A percentile compares a stretch with the other conserved stretches of the same genome.
Conservation (phyloP, 2,113 vertebrate species). For the Cervus canadensis region DNA sequence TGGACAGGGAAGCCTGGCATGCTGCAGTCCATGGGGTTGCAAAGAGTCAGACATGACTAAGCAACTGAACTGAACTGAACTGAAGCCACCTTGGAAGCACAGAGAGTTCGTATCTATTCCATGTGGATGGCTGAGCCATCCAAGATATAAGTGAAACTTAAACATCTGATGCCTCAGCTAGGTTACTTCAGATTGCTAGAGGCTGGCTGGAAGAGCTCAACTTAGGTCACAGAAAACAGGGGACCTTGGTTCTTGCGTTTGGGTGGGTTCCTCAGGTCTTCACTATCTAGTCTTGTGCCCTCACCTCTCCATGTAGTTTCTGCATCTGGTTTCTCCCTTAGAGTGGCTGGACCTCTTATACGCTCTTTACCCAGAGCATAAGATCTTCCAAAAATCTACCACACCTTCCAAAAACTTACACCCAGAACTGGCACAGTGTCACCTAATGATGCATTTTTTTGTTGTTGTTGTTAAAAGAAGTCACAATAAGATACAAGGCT, state of each 20-base stretch:
- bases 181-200: not conserved
- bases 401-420: not conserved
- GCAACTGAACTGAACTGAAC: not conserved
- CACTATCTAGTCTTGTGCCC: not conserved
- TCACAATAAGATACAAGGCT: not conserved
- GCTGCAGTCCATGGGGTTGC: not conserved
- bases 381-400: not conserved
- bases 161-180: not conserved
- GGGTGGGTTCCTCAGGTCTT: not conserved
- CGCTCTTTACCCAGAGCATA: not conserved
- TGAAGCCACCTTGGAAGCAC: not conserved
- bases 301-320: not conserved
- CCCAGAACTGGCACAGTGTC: not conserved
- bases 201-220: not conserved
- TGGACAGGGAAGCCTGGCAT: not conserved
- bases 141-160: not conserved
- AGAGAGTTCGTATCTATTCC: not conserved
- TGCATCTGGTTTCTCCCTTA: not conserved
- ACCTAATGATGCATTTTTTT: not conserved
- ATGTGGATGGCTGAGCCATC: not conserved
- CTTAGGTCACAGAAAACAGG: not conserved
- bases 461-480: not conserved
- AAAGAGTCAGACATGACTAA: not conserved
- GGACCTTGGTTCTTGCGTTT: not conserved
- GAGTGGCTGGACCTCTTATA: not conserved